phyloP scores from a whole-genome alignment of 2,797 vertebrate genomes.

The Eremophila alpestris region DNA sequence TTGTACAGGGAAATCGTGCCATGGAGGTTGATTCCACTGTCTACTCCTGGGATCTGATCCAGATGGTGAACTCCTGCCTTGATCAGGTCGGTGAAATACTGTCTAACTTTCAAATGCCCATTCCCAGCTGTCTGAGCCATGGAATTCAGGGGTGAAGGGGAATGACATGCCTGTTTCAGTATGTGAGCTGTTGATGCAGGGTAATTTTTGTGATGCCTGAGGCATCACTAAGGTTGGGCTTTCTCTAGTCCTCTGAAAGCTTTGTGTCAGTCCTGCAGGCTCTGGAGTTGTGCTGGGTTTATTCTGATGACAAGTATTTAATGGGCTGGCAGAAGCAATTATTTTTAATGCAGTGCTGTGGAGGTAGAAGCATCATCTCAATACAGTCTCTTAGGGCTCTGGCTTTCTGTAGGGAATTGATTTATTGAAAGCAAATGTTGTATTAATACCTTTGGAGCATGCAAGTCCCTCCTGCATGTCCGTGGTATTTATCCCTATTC shows the following conservation, averaged over 20 bases:
- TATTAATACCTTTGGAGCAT: not conserved
- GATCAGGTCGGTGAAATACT: conserved; percentile 84
- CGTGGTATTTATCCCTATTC: not conserved
- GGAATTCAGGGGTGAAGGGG: not conserved
- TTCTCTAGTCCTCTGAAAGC: not conserved
- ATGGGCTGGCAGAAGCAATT: not conserved
- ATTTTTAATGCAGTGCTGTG: not conserved
- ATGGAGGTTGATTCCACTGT: conserved; percentile 91
- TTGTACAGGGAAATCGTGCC: conserved; percentile 96
- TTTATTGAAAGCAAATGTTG: not conserved
- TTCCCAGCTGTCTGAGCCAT: not conserved
- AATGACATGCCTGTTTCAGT: not conserved
- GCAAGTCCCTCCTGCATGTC: not conserved
- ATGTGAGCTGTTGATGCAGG: not conserved
- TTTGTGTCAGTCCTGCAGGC: not conserved
- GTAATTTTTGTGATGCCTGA: not conserved
- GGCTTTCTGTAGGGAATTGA: not conserved
- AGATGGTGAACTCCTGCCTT: conserved; percentile 91
- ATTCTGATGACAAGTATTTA: not conserved
- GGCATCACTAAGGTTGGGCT: not conserved
- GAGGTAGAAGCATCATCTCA: not conserved
- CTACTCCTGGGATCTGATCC: conserved; percentile 87
- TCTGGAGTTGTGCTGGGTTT: not conserved
- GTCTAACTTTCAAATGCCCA: not conserved
- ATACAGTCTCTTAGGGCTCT: not conserved